Evolutionary conservation across 2,797 vertebrate genomes (phyloP).

Genomic region (Streptopelia turtur): DNA sequence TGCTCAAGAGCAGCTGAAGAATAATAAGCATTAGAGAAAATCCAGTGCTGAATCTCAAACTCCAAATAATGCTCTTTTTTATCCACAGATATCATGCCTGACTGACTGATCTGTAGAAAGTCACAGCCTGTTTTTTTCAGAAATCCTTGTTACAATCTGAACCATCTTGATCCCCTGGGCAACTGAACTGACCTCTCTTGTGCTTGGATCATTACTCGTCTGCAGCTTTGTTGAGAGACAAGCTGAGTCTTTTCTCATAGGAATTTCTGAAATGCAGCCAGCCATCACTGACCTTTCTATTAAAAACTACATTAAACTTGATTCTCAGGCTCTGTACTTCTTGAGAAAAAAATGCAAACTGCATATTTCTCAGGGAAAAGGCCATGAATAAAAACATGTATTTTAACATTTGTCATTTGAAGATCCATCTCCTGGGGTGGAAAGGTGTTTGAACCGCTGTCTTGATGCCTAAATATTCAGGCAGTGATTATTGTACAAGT

Average conservation of each 20-base stretch:
- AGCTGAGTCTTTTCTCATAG: constrained; percentile 20
- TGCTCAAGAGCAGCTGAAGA: not conserved
- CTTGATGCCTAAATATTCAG: not conserved
- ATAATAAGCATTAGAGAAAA: not conserved
- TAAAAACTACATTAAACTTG: constrained; percentile 48
- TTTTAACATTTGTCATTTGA: not conserved
- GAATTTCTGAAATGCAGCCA: constrained; percentile 57
- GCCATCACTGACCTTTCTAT: constrained; percentile 56
- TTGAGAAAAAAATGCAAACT: constrained; percentile 44
- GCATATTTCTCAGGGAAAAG: constrained; percentile 40
- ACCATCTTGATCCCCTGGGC: not conserved
- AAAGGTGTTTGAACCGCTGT: not conserved
- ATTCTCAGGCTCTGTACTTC: constrained; percentile 41
- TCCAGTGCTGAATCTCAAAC: not conserved
- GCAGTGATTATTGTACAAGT: not conserved
- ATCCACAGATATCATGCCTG: not conserved
- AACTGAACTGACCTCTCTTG: not conserved
- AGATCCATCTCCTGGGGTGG: not conserved
- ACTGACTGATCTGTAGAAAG: not conserved
- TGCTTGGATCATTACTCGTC: constrained; percentile 22
- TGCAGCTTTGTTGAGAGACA: not conserved
- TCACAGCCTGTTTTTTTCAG: not conserved
- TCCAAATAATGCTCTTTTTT: not conserved
- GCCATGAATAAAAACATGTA: not conserved
- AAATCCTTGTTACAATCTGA: not conserved